Percentiles rank a stretch among this genome's conserved stretches.
These are phyloP conservation scores for Labeo calbasu DNA, from an alignment of 2,797 vertebrate genomes.

Conservation along the genomic window DNA sequence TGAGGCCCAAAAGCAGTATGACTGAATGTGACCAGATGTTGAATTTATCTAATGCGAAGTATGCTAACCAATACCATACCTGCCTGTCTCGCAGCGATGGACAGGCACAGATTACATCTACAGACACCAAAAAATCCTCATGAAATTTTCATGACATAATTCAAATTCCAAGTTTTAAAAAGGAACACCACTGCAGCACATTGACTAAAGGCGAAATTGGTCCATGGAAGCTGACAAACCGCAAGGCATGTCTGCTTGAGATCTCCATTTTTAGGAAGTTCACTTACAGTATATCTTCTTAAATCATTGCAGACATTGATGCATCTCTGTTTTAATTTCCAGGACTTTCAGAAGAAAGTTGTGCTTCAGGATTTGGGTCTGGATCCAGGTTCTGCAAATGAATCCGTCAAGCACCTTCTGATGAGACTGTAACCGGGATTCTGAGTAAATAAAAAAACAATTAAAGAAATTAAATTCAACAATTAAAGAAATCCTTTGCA, in stretches of 20 bases:
- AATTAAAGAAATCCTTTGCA: background rate
- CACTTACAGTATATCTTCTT: background rate
- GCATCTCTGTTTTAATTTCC: constrained; percentile 29
- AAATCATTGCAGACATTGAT: background rate
- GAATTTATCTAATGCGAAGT: constrained; percentile 27
- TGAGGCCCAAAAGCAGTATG: constrained; percentile 44
- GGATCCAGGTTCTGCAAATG: constrained; percentile 41
- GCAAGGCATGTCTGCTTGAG: background rate
- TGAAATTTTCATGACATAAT: background rate
- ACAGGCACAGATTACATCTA: constrained; percentile 21
- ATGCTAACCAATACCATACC: constrained; percentile 40
- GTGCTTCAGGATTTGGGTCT: constrained; percentile 66
- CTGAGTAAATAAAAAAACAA: background rate
- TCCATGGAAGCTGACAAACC: background rate
- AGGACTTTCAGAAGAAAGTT: constrained; percentile 77
- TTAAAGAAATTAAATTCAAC: background rate
- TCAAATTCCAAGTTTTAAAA: background rate
- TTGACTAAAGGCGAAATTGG: background rate
- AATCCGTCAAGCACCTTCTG: constrained; percentile 53
- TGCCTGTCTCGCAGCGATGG: background rate
- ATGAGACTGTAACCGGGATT: constrained; percentile 65
- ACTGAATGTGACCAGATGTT: constrained; percentile 53
- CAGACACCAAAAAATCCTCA: constrained; percentile 8
- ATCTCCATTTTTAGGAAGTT: background rate
- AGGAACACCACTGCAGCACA: background rate